phyloP scores from a whole-genome alignment of 2,888 invertebrate genomes.

The Lathronympha strigana region DNA sequence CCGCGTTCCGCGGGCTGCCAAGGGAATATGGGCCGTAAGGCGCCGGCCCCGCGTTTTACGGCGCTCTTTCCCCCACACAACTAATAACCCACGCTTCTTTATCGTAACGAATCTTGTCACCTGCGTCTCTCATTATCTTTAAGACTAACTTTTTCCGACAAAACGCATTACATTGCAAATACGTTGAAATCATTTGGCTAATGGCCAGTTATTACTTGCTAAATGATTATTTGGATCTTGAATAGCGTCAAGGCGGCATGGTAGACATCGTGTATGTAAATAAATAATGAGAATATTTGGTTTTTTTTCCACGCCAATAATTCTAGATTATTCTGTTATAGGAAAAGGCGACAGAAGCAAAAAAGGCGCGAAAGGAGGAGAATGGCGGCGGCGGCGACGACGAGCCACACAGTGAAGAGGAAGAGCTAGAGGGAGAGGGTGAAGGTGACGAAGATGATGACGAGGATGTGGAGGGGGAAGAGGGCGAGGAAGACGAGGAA shows the following conservation, averaged over 20 bases:
- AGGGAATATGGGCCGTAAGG: slow-evolving; percentile 69
- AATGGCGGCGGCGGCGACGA: slow-evolving; percentile 87
- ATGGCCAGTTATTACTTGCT: slow-evolving; percentile 63
- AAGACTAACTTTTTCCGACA: slow-evolving; percentile 58
- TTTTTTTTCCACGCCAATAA: slow-evolving; percentile 34
- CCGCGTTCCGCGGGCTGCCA: slow-evolving; percentile 74
- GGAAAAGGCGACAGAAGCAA: slow-evolving; percentile 90
- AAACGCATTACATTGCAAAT: slow-evolving; percentile 51
- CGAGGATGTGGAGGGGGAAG: slow-evolving; percentile 86
- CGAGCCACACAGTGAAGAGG: slow-evolving; percentile 86
- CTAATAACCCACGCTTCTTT: slow-evolving; percentile 79
- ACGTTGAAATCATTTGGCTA: slow-evolving; percentile 62
- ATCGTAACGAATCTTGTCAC: slow-evolving; percentile 77
- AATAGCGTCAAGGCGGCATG: slow-evolving; percentile 49
- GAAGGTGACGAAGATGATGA: slow-evolving; percentile 86
- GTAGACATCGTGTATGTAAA: slow-evolving; percentile 51
- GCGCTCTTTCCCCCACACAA: slow-evolving; percentile 69
- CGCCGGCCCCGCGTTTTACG: slow-evolving; percentile 64
- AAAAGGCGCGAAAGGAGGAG: slow-evolving; percentile 92
- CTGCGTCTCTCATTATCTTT: slow-evolving; percentile 71
- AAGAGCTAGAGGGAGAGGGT: slow-evolving; percentile 86
- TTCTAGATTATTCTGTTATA: slow-evolving; percentile 55
- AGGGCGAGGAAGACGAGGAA: slow-evolving; percentile 86
- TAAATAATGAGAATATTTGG: slow-evolving; percentile 43
- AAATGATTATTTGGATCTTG: slow-evolving; percentile 57